A percentile compares a stretch with the other conserved stretches of the same genome.
Conservation (phyloP, 2,797 vertebrate species). For the Crenichthys baileyi region DNA sequence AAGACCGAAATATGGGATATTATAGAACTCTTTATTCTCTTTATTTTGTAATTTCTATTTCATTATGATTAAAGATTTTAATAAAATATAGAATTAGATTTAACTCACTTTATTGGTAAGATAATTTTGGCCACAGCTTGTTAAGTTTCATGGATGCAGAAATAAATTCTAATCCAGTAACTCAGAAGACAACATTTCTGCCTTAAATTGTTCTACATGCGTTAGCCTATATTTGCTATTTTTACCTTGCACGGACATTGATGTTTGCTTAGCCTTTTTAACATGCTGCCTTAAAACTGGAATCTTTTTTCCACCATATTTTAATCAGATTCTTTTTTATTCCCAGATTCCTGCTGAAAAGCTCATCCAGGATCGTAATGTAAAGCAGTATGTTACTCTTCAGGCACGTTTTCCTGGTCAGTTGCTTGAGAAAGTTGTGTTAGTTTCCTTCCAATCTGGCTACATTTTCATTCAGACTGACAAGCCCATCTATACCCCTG, state of each 20-base stretch:
- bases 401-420: conserved; percentile 42
- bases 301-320: background rate
- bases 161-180: background rate
- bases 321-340: background rate
- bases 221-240: background rate
- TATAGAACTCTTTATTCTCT: too few species aligned
- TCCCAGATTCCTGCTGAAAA: conserved; percentile 44
- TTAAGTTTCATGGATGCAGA: background rate
- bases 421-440: conserved; percentile 79
- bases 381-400: conserved; percentile 77
- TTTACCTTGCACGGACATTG: too few species aligned
- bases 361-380: conserved; percentile 1
- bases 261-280: background rate
- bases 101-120: background rate
- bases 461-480: conserved; percentile 80
- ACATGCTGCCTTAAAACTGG: background rate
- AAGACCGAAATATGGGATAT: background rate
- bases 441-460: conserved; percentile 82
- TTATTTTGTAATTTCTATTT: too few species aligned
- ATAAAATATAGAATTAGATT: background rate
- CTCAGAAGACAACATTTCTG: background rate
- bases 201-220: background rate
- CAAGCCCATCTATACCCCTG: conserved; percentile 87
- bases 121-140: background rate
- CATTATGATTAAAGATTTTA: background rate